Percentiles rank a stretch among this genome's conserved stretches.
These are phyloP conservation scores for Actinemys pallida DNA, from an alignment of 2,113 vertebrate species.

Conservation along the genomic window DNA sequence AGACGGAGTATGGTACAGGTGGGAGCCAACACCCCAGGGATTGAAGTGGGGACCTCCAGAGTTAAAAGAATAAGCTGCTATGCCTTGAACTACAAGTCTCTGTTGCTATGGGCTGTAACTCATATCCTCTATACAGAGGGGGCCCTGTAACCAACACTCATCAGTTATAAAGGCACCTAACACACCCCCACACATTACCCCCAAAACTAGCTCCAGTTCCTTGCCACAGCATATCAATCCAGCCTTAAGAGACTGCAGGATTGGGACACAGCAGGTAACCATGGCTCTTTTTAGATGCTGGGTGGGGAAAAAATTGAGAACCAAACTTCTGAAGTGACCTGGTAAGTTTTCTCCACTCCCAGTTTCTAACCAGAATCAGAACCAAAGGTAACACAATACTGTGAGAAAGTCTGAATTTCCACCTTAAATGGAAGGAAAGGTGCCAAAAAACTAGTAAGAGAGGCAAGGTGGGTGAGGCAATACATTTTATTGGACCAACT, in stretches of 20 bases:
- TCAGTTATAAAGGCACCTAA: neutral
- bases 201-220: neutral
- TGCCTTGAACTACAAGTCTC: neutral
- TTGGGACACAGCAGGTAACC: neutral
- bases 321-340: neutral
- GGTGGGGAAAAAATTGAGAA: neutral
- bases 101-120: too few species aligned
- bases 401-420: neutral
- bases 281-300: neutral
- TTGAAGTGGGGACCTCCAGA: neutral
- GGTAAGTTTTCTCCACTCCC: neutral
- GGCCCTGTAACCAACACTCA: neutral
- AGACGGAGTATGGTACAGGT: neutral
- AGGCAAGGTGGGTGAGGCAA: neutral
- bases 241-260: neutral
- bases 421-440: constrained; percentile 4
- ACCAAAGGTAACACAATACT: neutral
- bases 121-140: neutral
- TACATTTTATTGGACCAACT: too few species aligned
- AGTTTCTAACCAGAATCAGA: neutral
- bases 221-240: neutral
- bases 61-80: neutral
- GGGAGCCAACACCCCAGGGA: neutral
- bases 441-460: neutral
- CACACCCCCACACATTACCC: neutral